A percentile compares a stretch with the other conserved stretches of the same genome.
phyloP scores from a whole-genome alignment of 2,888 invertebrate genomes.

The Helobdella robusta region DNA sequence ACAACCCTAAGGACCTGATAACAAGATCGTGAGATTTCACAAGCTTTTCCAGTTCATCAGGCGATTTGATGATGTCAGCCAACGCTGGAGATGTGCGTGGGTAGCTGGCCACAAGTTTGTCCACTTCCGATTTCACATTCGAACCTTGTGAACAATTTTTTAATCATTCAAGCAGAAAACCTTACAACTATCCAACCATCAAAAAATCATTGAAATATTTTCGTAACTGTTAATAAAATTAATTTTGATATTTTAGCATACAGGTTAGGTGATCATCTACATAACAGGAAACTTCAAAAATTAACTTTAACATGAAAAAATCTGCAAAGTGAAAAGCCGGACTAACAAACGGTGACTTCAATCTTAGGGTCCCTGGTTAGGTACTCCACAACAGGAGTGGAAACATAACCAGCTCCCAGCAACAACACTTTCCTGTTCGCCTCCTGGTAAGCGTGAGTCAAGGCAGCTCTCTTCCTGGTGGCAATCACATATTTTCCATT shows the following conservation, averaged over 20 bases:
- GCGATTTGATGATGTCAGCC: slow-evolving; percentile 67
- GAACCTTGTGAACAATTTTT: slow-evolving; percentile 55
- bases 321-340: not conserved
- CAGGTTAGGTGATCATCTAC: too few species aligned
- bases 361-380: slow-evolving; percentile 70
- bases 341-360: slow-evolving; percentile 68
- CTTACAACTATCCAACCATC: too few species aligned
- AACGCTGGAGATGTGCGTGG: slow-evolving; percentile 63
- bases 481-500: too few species aligned
- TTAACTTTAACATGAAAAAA: not conserved
- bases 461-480: slow-evolving; percentile 27
- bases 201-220: too few species aligned
- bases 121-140: slow-evolving; percentile 76
- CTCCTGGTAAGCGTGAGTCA: slow-evolving; percentile 55
- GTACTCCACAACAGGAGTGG: slow-evolving; percentile 88
- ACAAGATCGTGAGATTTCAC: slow-evolving; percentile 58
- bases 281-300: not conserved
- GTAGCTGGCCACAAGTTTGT: slow-evolving; percentile 67
- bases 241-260: too few species aligned
- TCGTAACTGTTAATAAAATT: too few species aligned
- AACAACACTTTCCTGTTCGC: slow-evolving; percentile 59
- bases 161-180: slow-evolving; percentile 6
- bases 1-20: slow-evolving; percentile 48
- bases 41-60: slow-evolving; percentile 62
- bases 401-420: slow-evolving; percentile 88